phyloP scores from a whole-genome alignment of 2,113 vertebrate species.

The Piprites chloris region DNA sequence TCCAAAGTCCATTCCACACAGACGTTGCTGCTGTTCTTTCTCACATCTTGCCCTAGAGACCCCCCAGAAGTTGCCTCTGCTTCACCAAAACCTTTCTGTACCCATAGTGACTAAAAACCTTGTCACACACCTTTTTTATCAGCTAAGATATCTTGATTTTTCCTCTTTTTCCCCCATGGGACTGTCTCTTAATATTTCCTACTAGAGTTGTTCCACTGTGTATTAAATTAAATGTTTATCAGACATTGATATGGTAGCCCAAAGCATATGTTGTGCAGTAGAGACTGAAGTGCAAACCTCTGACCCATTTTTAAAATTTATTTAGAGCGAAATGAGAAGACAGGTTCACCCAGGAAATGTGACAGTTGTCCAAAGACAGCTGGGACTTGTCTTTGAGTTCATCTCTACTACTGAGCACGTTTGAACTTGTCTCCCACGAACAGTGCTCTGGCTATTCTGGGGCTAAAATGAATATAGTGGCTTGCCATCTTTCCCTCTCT shows the following conservation, averaged over 20 bases:
- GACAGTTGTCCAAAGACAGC: not conserved
- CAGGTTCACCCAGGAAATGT: not conserved
- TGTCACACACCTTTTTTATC: not conserved
- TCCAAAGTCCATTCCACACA: not conserved
- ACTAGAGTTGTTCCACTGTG: not conserved
- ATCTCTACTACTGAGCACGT: not conserved
- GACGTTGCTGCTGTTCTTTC: not conserved
- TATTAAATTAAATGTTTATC: not conserved
- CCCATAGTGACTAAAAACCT: not conserved
- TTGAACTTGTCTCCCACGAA: not conserved
- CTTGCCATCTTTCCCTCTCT: not conserved
- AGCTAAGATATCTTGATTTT: not conserved
- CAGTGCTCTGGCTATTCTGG: not conserved
- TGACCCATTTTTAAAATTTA: not conserved
- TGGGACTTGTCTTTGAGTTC: not conserved
- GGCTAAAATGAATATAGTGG: not conserved
- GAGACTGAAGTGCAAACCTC: not conserved
- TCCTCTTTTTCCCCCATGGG: not conserved
- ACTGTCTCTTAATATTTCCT: not conserved
- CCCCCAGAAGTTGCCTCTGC: not conserved
- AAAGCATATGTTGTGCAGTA: not conserved
- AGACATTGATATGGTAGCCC: not conserved
- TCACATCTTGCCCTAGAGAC: not conserved
- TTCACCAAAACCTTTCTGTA: not conserved
- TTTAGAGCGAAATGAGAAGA: not conserved